phyloP scores from a whole-genome alignment of 2,888 invertebrate species.

The Lapara coniferarum region DNA sequence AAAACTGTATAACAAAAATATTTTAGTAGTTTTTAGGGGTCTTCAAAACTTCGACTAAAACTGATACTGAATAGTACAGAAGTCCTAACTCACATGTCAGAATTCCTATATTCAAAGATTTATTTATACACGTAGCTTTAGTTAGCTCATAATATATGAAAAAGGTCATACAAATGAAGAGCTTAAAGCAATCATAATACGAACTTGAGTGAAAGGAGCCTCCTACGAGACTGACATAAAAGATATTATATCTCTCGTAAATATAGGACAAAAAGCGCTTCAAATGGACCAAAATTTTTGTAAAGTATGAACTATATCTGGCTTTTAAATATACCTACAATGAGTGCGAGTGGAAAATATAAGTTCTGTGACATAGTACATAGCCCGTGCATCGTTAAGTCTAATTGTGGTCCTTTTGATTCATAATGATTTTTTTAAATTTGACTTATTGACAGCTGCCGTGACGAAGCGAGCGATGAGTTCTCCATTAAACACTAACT shows the following conservation, averaged over 20 bases:
- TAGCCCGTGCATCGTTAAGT: no score
- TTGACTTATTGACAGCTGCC: no score
- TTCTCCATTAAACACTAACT: no score
- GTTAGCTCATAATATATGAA: not conserved
- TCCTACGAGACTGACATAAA: not conserved
- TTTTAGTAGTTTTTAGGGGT: no score
- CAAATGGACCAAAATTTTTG: not conserved
- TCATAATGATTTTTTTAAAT: no score
- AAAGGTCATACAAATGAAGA: slow-evolving; percentile 4
- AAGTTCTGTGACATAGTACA: no score
- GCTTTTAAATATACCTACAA: not conserved
- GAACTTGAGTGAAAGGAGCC: not conserved
- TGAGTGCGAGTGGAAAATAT: no score
- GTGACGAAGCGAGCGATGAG: no score
- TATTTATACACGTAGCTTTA: slow-evolving; percentile 2
- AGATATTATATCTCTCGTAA: slow-evolving; percentile 1
- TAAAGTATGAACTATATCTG: not conserved
- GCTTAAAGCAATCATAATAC: not conserved
- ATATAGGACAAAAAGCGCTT: not conserved
- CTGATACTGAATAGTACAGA: slow-evolving; percentile 1
- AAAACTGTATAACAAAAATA: no score
- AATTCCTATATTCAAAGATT: not conserved
- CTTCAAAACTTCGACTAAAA: not conserved
- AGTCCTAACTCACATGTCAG: not conserved
- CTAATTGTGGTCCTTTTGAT: no score